Percentiles rank a stretch among this genome's conserved stretches.
These are phyloP conservation scores for Beris chalybata DNA, from an alignment of 2,888 invertebrate species.

Conservation along the genomic window DNA sequence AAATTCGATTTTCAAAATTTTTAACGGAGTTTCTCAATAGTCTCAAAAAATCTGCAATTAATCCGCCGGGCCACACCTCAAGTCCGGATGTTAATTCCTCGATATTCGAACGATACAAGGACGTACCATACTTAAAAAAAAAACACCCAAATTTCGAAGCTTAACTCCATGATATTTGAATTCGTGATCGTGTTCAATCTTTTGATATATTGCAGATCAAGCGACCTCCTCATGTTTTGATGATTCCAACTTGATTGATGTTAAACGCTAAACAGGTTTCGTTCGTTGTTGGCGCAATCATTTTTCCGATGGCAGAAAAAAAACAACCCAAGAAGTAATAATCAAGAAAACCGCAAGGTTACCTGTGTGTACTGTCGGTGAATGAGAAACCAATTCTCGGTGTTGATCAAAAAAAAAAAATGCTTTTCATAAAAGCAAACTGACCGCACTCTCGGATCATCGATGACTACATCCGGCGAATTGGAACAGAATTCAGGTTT, in stretches of 20 bases:
- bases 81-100: no score
- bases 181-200: background rate
- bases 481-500: background rate
- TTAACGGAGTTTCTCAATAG: no score
- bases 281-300: background rate
- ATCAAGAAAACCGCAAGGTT: slow-evolving; percentile 12
- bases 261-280: no score
- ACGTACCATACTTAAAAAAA: no score
- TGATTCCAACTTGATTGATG: no score
- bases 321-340: background rate
- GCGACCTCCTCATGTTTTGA: background rate
- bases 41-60: no score
- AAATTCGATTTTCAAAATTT: no score
- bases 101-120: no score
- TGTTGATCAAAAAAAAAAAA: background rate
- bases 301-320: background rate
- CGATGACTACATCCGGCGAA: slow-evolving; percentile 15
- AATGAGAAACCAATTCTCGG: slow-evolving; percentile 1
- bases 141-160: no score
- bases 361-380: background rate
- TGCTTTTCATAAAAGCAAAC: background rate
- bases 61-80: no score
- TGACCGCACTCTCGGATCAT: slow-evolving; percentile 13
- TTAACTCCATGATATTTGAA: no score
- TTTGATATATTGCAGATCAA: background rate